Conservation (phyloP, 2,113 vertebrate genomes). For the Notiomystis cincta region DNA sequence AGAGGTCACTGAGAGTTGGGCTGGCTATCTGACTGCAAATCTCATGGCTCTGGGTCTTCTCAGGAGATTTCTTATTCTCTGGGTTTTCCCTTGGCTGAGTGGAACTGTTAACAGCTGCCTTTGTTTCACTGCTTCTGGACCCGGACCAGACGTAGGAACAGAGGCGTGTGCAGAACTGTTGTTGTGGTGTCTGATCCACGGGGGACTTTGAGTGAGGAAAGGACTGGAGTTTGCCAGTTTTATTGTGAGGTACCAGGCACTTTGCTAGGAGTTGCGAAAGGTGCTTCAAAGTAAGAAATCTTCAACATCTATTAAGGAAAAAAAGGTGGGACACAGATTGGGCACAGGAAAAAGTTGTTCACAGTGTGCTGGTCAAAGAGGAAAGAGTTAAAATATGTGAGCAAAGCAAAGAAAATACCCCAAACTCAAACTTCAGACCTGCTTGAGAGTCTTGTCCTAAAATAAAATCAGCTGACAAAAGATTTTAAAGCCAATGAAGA, state of each 20-base stretch:
- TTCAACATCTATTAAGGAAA: neutral
- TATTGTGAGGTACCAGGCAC: neutral
- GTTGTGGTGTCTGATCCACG: neutral
- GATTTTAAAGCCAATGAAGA: neutral
- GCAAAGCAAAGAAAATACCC: neutral
- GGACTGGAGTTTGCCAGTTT: neutral
- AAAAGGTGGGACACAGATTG: neutral
- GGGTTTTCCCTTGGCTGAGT: constrained; percentile 9
- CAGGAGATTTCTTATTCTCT: constrained; percentile 29
- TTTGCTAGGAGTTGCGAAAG: neutral
- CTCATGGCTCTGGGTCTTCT: constrained; percentile 28
- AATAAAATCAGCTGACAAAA: neutral
- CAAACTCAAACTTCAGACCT: neutral
- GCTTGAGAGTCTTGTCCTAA: neutral
- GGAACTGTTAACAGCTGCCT: constrained; percentile 33
- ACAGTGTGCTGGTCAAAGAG: neutral
- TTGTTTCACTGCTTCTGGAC: constrained; percentile 9
- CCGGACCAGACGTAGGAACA: neutral
- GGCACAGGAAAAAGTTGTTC: neutral
- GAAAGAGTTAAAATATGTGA: neutral
- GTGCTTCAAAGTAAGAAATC: neutral
- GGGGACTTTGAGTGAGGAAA: neutral
- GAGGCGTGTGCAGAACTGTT: neutral
- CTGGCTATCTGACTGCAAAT: constrained; percentile 48
- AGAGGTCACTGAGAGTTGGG: constrained; percentile 34